Conservation (phyloP, 2,113 vertebrate genomes). For the Actenoides hombroni region DNA sequence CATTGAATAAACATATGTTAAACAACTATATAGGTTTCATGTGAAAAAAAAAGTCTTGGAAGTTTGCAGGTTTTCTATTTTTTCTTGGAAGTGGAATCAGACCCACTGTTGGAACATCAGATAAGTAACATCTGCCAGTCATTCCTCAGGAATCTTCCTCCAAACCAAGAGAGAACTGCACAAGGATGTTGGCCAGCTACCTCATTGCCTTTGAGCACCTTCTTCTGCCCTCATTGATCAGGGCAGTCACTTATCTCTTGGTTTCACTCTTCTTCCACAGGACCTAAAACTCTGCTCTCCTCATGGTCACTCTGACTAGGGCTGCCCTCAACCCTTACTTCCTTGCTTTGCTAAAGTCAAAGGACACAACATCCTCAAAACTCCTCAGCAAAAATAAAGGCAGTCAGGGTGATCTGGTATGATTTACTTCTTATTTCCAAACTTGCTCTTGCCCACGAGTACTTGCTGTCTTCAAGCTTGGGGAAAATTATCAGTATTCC, state of each 20-base stretch:
- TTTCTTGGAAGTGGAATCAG: background rate
- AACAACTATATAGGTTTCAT: background rate
- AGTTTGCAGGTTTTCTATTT: background rate
- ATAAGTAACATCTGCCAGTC: background rate
- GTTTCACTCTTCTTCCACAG: background rate
- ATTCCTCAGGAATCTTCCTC: background rate
- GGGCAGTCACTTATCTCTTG: background rate
- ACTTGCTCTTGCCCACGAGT: background rate
- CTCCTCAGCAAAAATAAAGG: background rate
- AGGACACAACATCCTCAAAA: background rate
- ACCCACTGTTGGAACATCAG: background rate
- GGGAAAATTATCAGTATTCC: background rate
- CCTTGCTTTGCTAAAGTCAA: background rate
- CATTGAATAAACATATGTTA: background rate
- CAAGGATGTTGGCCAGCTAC: background rate
- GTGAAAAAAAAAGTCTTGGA: background rate
- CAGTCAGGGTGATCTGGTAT: accelerated
- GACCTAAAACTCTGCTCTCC: background rate
- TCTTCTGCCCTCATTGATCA: background rate
- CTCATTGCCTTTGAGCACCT: accelerated
- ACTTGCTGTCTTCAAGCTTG: background rate
- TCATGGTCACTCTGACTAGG: background rate
- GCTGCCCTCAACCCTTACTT: background rate
- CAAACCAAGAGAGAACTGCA: background rate
- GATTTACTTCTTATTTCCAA: background rate